Percentiles rank a stretch among this genome's conserved stretches.
Evolutionary conservation across 1,140 invertebrate species (phyloP).

Genomic region (Bradynema listronoti): DNA sequence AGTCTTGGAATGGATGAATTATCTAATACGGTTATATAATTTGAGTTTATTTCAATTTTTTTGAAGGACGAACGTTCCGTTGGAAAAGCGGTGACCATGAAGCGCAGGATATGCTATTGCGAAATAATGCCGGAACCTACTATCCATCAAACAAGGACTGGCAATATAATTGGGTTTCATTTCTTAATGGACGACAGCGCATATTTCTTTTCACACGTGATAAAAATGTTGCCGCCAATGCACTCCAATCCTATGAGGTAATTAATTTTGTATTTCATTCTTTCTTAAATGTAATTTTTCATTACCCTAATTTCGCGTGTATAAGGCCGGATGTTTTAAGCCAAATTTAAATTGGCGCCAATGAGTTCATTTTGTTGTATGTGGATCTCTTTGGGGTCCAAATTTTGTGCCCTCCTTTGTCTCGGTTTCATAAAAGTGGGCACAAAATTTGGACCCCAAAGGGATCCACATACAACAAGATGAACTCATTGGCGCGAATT

Average conservation of each 20-base stretch:
- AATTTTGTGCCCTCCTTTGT: no score
- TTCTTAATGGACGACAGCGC: constrained; percentile 84
- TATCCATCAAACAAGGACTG: constrained; percentile 54
- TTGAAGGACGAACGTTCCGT: constrained; percentile 42
- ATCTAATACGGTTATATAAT: constrained; percentile 21
- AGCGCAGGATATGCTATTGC: constrained; percentile 29
- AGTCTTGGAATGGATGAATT: background rate
- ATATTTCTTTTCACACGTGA: constrained; percentile 79
- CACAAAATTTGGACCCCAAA: no score
- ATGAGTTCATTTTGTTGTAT: no score
- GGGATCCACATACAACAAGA: no score
- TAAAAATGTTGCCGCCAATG: constrained; percentile 68
- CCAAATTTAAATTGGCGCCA: no score
- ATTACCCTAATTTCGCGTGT: no score
- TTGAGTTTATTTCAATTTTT: background rate
- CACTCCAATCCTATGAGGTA: constrained; percentile 62
- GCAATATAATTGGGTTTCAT: constrained; percentile 73
- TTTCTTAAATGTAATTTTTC: no score
- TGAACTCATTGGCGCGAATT: no score
- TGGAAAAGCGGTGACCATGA: constrained; percentile 43
- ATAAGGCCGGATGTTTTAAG: no score
- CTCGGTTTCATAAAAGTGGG: no score
- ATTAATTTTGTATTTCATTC: no score
- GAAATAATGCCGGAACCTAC: constrained; percentile 35
- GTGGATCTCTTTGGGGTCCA: no score